Conservation (phyloP, 2,888 invertebrate species). For the Selenia dentaria region DNA sequence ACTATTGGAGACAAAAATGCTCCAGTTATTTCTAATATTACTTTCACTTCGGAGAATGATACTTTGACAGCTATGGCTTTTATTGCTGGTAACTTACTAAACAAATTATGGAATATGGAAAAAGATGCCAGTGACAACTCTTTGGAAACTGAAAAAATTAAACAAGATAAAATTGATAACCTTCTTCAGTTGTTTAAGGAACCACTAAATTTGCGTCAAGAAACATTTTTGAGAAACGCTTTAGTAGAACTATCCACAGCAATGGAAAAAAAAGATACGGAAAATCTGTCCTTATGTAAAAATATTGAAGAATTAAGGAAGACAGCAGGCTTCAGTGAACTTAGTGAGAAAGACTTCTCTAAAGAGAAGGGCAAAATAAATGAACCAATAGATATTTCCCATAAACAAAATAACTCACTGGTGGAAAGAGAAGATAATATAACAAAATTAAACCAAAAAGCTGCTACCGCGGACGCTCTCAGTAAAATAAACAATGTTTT, state of each 20-base stretch:
- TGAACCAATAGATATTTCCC: too few relatives aligned
- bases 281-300: constrained; percentile 63
- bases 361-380: constrained; percentile 23
- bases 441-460: constrained; percentile 5
- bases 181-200: constrained; percentile 71
- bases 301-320: constrained; percentile 45
- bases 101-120: constrained; percentile 74
- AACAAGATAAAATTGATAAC: constrained; percentile 68
- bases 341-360: not conserved
- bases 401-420: too few relatives aligned
- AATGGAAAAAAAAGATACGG: constrained; percentile 51
- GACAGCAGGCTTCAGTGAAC: constrained; percentile 12
- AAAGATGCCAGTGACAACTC: constrained; percentile 57
- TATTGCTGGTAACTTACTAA: constrained; percentile 75
- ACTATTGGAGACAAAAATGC: constrained; percentile 59
- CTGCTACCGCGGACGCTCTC: constrained; percentile 44
- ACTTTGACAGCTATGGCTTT: constrained; percentile 74
- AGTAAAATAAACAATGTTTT: constrained; percentile 61
- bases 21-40: constrained; percentile 67
- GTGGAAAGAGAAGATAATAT: too few relatives aligned
- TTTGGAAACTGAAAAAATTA: constrained; percentile 59
- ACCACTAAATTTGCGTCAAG: constrained; percentile 68
- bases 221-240: constrained; percentile 65
- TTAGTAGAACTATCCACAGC: constrained; percentile 63
- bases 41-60: constrained; percentile 74